Conservation (phyloP, 2,888 invertebrate genomes). For the Thymelicus acteon region DNA sequence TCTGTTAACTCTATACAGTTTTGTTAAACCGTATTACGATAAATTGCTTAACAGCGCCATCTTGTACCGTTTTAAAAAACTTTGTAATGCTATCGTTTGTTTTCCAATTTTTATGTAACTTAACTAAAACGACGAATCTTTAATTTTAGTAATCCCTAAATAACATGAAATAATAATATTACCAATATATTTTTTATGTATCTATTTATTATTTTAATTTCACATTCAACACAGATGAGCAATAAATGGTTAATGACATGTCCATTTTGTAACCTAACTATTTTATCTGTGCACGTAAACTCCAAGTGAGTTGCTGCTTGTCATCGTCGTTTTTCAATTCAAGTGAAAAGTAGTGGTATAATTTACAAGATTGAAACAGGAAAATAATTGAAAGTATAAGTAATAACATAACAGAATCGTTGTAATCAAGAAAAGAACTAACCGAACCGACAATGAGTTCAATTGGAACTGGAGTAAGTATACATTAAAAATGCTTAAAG, state of each 20-base stretch:
- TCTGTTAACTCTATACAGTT: no score
- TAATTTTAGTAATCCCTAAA: no score
- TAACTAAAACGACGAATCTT: no score
- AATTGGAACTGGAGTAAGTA: conserved; percentile 96
- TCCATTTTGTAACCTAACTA: not conserved
- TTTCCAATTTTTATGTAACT: no score
- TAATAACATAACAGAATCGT: conserved; percentile 5
- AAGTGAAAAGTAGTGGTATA: not conserved
- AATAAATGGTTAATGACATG: not conserved
- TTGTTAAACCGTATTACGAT: no score
- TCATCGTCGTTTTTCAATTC: conserved; percentile 57
- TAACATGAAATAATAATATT: no score
- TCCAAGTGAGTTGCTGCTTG: conserved; percentile 64
- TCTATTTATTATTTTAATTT: no score
- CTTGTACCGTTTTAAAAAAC: no score
- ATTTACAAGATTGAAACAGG: not conserved
- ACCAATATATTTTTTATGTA: no score
- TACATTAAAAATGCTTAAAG: conserved; percentile 1
- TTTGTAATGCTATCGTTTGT: no score
- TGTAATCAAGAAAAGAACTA: conserved; percentile 40
- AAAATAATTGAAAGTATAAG: conserved; percentile 1
- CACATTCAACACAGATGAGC: no score
- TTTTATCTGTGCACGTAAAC: conserved; percentile 38
- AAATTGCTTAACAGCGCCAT: no score
- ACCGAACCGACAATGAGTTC: conserved; percentile 91